Base-by-base conservation (phyloP, 2,888 invertebrate species). In the Orthosia gothica region DNA sequence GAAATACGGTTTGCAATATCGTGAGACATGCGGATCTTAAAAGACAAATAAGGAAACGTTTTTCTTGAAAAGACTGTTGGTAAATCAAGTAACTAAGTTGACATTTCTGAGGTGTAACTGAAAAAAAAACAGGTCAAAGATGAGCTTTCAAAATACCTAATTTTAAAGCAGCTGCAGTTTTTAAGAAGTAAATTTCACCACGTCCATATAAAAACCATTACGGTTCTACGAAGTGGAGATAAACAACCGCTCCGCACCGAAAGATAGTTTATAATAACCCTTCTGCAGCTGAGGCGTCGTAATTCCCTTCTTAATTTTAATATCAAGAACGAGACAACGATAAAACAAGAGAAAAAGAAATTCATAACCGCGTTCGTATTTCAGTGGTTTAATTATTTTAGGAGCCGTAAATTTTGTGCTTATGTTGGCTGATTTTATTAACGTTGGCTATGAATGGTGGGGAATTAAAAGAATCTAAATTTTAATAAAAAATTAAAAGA, bases 181-280 rank as follows among this genome's bases (percentile, higher is more conserved):
- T 66, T 45, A 63, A 63, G 59, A 69, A 72, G 49, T 63, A 59
- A 63, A 32, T 76, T 71, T 61, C 26, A 52, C 52, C 54, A 74
- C 54, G 58, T 74, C 52, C 63, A 63, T 72, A 73, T 65, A 70
- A 70, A 75, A 83, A 72, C 66, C 69, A 74, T 83, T 78, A 80
- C 13, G 63, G 68, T 70, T 61, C 63, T 45, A 79, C 63, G 55
- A 76, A 86, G 69, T 64, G 59, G 72, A 70, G 32, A 83, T 83
- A 70, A 76, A 70, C 79, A 74, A 67, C 45, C 75, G 84, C 64
- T 49, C 61, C 54, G 52, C 68, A 67, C 80, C 74, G 63, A 81
- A 82, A 67, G 55, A 82, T 82, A 82, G 81, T 82, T 82, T 82
- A 84, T 82, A 84, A 82, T 82, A 82, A 82, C 81, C 81, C 85